Evolutionary conservation across 2,888 invertebrate genomes (phyloP), one percentile per base, ranked within the genome.

Genomic region (Drosophila dives): DNA sequence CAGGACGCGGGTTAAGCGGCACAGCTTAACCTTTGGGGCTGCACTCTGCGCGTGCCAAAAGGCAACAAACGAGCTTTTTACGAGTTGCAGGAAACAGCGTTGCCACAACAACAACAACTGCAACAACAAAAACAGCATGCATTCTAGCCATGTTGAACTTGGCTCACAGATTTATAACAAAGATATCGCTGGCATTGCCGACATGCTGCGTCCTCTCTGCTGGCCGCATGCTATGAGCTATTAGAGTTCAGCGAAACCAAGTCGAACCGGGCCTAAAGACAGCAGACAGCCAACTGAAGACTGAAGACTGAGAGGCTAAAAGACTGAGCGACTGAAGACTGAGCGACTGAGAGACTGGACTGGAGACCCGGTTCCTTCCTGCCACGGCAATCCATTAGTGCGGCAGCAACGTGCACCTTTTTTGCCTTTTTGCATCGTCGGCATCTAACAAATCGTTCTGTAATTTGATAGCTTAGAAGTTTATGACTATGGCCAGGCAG

Each of bases 111-210:
- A 20, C 54, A 61, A 49, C 60, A 40, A 40, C 60, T 68, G 42
- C 68, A 76, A 72, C 89, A 88, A 88, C 89, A 88, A 74, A 78
- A 90, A 45, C 86, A 86, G 86, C 86, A 90, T 77, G 86, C 74
- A 65, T 73, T 72, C 86, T 72, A 68, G 61, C 75, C 81, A 90
- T 84, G 90, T 89, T 80, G 90, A 86, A 81, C 89, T 77, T 74
- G 75, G 79, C 77, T 83, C 82, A 84, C 91, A 92, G 91, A 91
- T 91, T 91, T 91, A 91, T 91, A 92, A 91, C 92, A 89, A 86
- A 91, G 92, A 92, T 91, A 91, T 90, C 81, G 86, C 84, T 62
- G 81, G 75, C 56, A 68, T 80, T 73, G 87, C 84, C 89, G 81
- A 87, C 90, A 87, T 83, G 90, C 88, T 86, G 89, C 76, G 78